phyloP scores from a whole-genome alignment of 2,113 vertebrate genomes.

The Coregonus clupeaformis region DNA sequence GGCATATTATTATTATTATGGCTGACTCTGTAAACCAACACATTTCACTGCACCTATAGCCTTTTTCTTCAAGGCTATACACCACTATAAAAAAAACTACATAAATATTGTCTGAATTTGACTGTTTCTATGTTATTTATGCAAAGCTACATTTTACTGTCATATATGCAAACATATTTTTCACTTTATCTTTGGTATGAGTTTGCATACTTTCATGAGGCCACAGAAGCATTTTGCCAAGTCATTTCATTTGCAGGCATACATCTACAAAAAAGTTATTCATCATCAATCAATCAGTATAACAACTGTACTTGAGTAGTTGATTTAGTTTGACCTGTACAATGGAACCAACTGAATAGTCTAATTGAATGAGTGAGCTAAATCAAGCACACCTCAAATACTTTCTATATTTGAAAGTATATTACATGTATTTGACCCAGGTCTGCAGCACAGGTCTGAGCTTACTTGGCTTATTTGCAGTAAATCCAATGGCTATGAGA shows the following conservation, averaged over 20 bases:
- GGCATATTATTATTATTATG: too few relatives aligned
- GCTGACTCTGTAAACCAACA: too few relatives aligned
- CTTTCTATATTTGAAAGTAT: too few relatives aligned
- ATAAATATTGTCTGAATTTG: constrained; percentile 11
- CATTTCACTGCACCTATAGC: too few relatives aligned
- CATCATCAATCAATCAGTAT: neutral
- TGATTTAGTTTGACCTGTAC: neutral
- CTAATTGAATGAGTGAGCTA: too few relatives aligned
- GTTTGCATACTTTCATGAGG: neutral
- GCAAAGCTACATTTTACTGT: too few relatives aligned
- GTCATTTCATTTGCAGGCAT: neutral
- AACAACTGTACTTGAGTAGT: neutral
- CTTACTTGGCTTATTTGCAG: neutral
- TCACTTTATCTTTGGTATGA: neutral
- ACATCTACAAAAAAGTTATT: too few relatives aligned
- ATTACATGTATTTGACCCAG: too few relatives aligned
- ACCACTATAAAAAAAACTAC: neutral
- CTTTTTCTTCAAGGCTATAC: neutral
- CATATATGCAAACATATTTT: neutral
- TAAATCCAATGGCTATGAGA: neutral
- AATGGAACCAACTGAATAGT: too few relatives aligned
- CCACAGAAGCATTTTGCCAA: neutral
- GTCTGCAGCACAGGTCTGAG: too few relatives aligned
- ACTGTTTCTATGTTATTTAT: constrained; percentile 11
- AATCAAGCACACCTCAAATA: too few relatives aligned